Conservation (phyloP, 1,140 invertebrate species). For the Aleiodes sp. region DNA sequence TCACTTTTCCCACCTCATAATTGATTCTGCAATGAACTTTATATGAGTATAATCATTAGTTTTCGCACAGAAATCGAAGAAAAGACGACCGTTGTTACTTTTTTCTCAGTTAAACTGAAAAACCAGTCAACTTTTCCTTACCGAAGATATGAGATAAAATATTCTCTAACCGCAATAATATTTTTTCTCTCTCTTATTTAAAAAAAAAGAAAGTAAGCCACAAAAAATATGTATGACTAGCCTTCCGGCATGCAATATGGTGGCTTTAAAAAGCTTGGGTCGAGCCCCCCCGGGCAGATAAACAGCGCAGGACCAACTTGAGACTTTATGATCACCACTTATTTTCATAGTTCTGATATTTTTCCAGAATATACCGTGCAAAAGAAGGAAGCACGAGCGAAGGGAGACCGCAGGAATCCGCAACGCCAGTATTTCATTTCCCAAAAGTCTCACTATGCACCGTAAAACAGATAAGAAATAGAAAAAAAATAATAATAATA, state of each 20-base stretch:
- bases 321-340: conserved; percentile 40
- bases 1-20: too few species aligned
- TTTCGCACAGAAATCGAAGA: too few species aligned
- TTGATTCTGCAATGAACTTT: neutral
- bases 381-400: neutral
- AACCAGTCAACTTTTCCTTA: too few species aligned
- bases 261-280: neutral
- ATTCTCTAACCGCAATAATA: too few species aligned
- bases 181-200: neutral
- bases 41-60: neutral
- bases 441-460: neutral
- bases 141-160: too few species aligned
- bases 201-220: neutral
- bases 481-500: neutral
- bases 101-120: too few species aligned
- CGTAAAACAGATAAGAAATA: neutral
- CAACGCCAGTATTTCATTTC: neutral
- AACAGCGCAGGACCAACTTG: conserved; percentile 35
- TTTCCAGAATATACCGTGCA: conserved; percentile 19
- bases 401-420: neutral
- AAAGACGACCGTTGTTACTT: too few species aligned
- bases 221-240: neutral
- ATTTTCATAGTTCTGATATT: conserved; percentile 43
- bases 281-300: conserved; percentile 29
- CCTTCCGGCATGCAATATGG: conserved; percentile 1